Conservation (phyloP, 1,140 invertebrate species). For the Drosophila yakuba region DNA sequence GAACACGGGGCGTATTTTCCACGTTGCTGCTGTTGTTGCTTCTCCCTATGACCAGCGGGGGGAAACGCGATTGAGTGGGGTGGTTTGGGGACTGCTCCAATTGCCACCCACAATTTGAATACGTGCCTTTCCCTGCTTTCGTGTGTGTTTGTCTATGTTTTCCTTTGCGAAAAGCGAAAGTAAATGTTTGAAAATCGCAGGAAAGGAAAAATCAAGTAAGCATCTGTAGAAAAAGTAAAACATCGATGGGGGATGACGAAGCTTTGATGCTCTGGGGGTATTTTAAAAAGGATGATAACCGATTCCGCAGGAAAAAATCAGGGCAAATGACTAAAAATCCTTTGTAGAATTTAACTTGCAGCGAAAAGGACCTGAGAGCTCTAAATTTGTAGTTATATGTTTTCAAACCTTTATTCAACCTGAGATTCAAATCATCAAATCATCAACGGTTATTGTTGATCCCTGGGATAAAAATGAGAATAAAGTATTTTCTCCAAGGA, state of each 20-base stretch:
- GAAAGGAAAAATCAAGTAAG: slow-evolving; percentile 81
- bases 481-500: background rate
- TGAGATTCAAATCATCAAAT: no score
- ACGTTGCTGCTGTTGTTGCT: slow-evolving; percentile 29
- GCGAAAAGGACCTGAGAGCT: background rate
- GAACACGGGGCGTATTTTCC: slow-evolving; percentile 71
- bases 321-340: slow-evolving; percentile 2
- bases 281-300: slow-evolving; percentile 29
- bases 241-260: slow-evolving; percentile 10
- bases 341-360: background rate
- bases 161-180: slow-evolving; percentile 78
- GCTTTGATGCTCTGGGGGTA: slow-evolving; percentile 26
- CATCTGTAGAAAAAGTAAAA: slow-evolving; percentile 50
- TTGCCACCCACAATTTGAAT: slow-evolving; percentile 70
- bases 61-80: background rate
- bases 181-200: slow-evolving; percentile 84
- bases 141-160: slow-evolving; percentile 75
- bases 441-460: no score
- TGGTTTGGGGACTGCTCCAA: slow-evolving; percentile 8
- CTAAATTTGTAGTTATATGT: background rate
- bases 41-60: slow-evolving; percentile 11
- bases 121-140: slow-evolving; percentile 36
- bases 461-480: background rate
- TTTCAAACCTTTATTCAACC: no score
- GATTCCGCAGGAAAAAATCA: background rate